Evolutionary conservation across 2,888 invertebrate genomes (phyloP).

Genomic region (Hypomecis punctinalis): DNA sequence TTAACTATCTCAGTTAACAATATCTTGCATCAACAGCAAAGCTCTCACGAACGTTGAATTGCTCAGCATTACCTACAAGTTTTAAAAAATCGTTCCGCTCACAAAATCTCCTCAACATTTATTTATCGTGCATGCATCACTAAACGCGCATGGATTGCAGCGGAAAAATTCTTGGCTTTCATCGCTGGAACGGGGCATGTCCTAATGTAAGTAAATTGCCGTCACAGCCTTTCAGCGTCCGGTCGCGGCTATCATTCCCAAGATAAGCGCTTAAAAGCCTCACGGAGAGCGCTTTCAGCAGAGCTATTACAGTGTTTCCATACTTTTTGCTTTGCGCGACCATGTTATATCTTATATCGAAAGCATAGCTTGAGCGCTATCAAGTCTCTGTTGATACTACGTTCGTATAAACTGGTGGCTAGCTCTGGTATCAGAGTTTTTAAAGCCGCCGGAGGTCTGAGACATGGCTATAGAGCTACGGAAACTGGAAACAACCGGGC

Average conservation of each 20-base stretch:
- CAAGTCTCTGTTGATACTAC: slow-evolving; percentile 44
- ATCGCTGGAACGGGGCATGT: slow-evolving; percentile 70
- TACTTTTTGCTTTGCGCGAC: slow-evolving; percentile 71
- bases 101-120: slow-evolving; percentile 14
- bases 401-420: slow-evolving; percentile 13
- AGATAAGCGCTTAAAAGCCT: slow-evolving; percentile 85
- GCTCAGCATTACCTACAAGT: background rate
- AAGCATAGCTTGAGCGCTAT: slow-evolving; percentile 55
- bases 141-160: slow-evolving; percentile 49
- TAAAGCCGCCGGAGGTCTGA: no score
- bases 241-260: slow-evolving; percentile 82
- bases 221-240: slow-evolving; percentile 81
- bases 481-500: no score
- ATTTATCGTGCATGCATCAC: slow-evolving; percentile 30
- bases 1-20: background rate
- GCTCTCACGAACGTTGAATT: background rate
- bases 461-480: no score
- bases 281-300: slow-evolving; percentile 80
- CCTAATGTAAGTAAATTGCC: slow-evolving; percentile 85
- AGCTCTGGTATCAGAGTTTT: no score
- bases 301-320: slow-evolving; percentile 72
- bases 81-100: slow-evolving; percentile 8
- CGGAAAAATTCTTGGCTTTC: slow-evolving; percentile 59
- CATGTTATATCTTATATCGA: slow-evolving; percentile 59
- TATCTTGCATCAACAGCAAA: background rate